Evolutionary conservation across 2,113 vertebrate genomes (phyloP).

Genomic region (Bos taurus): DNA sequence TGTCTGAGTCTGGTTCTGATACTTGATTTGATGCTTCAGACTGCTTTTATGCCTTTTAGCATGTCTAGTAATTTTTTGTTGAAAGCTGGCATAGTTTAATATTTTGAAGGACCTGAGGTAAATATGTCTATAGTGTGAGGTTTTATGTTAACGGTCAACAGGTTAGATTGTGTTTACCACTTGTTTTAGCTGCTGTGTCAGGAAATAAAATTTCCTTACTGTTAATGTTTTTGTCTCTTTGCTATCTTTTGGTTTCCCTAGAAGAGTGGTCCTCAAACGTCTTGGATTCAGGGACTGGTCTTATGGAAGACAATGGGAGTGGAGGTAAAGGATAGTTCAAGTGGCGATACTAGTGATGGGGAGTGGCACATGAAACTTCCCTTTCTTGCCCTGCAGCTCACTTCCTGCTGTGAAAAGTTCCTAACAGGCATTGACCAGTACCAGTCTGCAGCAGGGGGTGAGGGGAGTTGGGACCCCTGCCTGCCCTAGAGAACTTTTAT

Average conservation of each 20-base stretch:
- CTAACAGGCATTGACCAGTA: too few species aligned
- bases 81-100: background rate
- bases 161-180: background rate
- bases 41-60: background rate
- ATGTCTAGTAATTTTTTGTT: background rate
- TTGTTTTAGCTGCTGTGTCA: background rate
- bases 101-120: background rate
- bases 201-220: background rate
- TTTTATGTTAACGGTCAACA: background rate
- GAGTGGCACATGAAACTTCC: too few species aligned
- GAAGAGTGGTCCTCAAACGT: background rate
- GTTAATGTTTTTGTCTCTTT: background rate
- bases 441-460: too few species aligned
- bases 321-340: too few species aligned
- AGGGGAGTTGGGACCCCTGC: too few species aligned
- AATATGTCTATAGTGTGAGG: background rate
- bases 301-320: too few species aligned
- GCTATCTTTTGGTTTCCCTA: background rate
- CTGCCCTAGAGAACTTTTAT: too few species aligned
- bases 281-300: too few species aligned
- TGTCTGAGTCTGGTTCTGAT: background rate
- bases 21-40: background rate
- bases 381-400: too few species aligned
- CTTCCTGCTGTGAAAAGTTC: too few species aligned
- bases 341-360: too few species aligned